phyloP scores from a whole-genome alignment of 2,888 invertebrate genomes.

The Tholera decimalis region DNA sequence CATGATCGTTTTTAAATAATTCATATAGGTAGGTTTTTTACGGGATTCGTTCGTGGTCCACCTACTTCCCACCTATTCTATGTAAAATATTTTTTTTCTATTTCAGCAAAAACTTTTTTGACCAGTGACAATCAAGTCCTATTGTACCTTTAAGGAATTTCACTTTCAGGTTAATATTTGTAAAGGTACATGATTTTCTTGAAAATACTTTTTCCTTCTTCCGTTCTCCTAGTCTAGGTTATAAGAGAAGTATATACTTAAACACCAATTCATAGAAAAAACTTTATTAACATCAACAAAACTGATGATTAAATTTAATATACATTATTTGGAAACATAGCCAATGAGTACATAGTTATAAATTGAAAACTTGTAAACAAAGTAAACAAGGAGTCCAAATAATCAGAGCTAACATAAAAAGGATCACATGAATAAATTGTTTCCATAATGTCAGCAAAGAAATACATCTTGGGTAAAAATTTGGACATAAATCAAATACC shows the following conservation, averaged over 20 bases:
- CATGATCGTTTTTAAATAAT: too few species aligned
- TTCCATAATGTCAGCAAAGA: conserved; percentile 25
- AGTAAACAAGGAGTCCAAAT: conserved; percentile 51
- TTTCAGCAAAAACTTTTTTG: too few species aligned
- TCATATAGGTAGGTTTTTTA: too few species aligned
- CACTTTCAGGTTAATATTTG: too few species aligned
- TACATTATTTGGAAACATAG: not conserved
- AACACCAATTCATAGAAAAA: conserved; percentile 11
- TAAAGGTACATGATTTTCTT: too few species aligned
- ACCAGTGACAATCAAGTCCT: too few species aligned
- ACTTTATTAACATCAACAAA: conserved; percentile 32
- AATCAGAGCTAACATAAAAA: conserved; percentile 44
- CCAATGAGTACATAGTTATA: not conserved
- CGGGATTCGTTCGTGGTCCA: too few species aligned
- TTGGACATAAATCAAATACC: conserved; percentile 27
- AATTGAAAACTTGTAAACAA: conserved; percentile 13
- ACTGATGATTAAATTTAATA: conserved; percentile 15
- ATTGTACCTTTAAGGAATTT: too few species aligned
- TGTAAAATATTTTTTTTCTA: too few species aligned
- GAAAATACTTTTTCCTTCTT: too few species aligned
- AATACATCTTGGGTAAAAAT: conserved; percentile 45
- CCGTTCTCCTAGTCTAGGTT: too few species aligned
- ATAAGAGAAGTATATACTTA: conserved; percentile 5
- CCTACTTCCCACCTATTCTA: too few species aligned
- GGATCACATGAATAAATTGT: conserved; percentile 12